Base-by-base conservation (phyloP, 2,888 invertebrate species). In the Platycheirus albimanus region DNA sequence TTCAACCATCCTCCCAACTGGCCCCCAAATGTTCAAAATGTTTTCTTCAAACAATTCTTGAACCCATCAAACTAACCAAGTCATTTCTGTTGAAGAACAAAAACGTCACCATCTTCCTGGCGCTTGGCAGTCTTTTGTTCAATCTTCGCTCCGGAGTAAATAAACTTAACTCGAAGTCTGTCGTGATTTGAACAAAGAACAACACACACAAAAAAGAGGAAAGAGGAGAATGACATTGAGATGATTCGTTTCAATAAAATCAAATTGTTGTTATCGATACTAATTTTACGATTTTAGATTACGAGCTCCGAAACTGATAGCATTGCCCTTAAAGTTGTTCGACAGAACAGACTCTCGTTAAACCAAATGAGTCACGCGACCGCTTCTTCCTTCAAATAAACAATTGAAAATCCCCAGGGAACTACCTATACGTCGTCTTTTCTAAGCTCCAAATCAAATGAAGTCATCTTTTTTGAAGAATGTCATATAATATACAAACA, bases 291-390 rank as follows among this genome's bases (percentile, higher is more conserved):
- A 52, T 38, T 64, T 36, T 15, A 47, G 74, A 79, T 64, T 64
- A 70, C 49, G 11, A 67, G 49, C 8, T 45, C 54, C 10, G 10
- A 41, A 36, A 30, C 71, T 54, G 76, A 76, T 76, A 71, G 52
- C 63, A 41, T 8, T 63, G 45, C 54, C 41, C 54, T 63, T 28
- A 20, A 38, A 30, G 43, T 36, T n/a, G 5, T 24, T 61, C 15
- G 33, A n/a, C n/a, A n/a, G n/a, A n/a, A 45, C 15, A 24, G 24
- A n/a, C 43, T 24, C 5, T 41, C 1, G 19, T 36, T 19, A n/a
- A 24, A 63, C 24, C 36, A 74, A 45, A 13, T 81, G 81, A 81
- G 67, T 81, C 81, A 81, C 71, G 19, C 38, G 47, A 66, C 54
- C 13, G 11, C n/a, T 28, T 28, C 43, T 24, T 41, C 19, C 10